Base-by-base conservation (phyloP, 2,113 vertebrate genomes). In the Podocnemis expansa region DNA sequence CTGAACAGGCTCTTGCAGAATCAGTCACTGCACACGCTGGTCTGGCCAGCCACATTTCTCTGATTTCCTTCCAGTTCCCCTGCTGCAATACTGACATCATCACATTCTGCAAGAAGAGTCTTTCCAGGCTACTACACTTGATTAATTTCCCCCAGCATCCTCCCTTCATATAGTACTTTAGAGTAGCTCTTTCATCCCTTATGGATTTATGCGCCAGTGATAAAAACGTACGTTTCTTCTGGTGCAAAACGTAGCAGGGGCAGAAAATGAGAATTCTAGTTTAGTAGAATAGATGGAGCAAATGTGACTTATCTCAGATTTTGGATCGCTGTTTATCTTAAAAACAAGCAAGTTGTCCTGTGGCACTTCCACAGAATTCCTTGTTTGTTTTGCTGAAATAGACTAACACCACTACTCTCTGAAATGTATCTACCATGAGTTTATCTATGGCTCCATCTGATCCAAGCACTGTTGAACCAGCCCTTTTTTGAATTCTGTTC, bases 171-270 rank as follows among this genome's bases (percentile, higher is more conserved):
- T 27, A 25, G 8, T 22, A 75, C 38, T 45, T 41, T 52, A 82
- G 87, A 81, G 78, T 89, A 83, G 75, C 63, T 85, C 82, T 85
- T 93, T 89, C 29, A 78, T 54, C 80, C 91, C 89, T 87, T 88
- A 85, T 76, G 78, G 31, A 82, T 22, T 55, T 85, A 70, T 38
- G 91, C 91, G 49, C 76, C 87, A 85, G 8, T 78, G 91, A 85
- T 81, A 85, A 85, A 78, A 76, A 45, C 73, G 13, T 13, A 7
- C 25, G 29, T 45, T 76, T 76, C 73, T 76, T 45, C 41, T 76
- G 38, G 25, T 43, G 45, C 22, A 76, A 45, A 76, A 45, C 1
- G 2, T 27, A 45, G 43, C 41, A 76, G 73, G 43, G 73, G 73
- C 11, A 45, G 73, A 45, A 45, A 76, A 45, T 14, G 41, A 45